Base-by-base conservation (phyloP, 2,113 vertebrate genomes). In the Tiliqua scincoides region DNA sequence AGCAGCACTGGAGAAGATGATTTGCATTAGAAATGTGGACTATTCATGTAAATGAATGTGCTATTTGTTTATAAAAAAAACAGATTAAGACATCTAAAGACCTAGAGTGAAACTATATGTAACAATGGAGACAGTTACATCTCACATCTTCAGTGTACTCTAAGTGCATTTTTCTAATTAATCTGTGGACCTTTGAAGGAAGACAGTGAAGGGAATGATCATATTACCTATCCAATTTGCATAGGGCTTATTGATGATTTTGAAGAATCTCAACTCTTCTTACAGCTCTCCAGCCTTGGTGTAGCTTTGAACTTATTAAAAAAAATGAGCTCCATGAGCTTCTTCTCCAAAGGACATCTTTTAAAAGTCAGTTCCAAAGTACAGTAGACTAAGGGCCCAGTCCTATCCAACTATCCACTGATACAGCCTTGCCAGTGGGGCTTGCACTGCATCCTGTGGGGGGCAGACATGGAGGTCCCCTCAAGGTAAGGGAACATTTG, bases 11-110 rank as follows among this genome's bases (percentile, higher is more conserved):
- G 91, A 91, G 83, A 79, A 91, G 91, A 80, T 91, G 18, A 95
- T 95, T 95, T 94, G 92, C 93, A 94, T 95, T 90, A 94, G 92
- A 95, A 94, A 91, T 93, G 89, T 82, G 82, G 91, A 93, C 93
- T 94, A 92, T 94, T 94, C 90, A 94, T 93, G 93, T 92, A 94
- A 95, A 93, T 93, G 80, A 89, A 85, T 87, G 87, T 88, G 81
- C 93, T 95, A 92, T 93, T 93, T 95, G 91, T 91, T 94, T 94
- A 91, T 88, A 92, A 89, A 93, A 89, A 93, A 86, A n/a, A n/a
- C n/a, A 92, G 91, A 95, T 92, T 93, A 93, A 89, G 86, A 80
- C 85, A 85, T 94, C 93, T 94, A 91, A 95, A 93, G 93, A 87
- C 91, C 83, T 93, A 86, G 89, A 93, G 86, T 68, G 91, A 70